Percentiles rank a stretch among this genome's conserved stretches.
phyloP scores from a whole-genome alignment of 2,888 invertebrate species.

The Acrobasis suavella region DNA sequence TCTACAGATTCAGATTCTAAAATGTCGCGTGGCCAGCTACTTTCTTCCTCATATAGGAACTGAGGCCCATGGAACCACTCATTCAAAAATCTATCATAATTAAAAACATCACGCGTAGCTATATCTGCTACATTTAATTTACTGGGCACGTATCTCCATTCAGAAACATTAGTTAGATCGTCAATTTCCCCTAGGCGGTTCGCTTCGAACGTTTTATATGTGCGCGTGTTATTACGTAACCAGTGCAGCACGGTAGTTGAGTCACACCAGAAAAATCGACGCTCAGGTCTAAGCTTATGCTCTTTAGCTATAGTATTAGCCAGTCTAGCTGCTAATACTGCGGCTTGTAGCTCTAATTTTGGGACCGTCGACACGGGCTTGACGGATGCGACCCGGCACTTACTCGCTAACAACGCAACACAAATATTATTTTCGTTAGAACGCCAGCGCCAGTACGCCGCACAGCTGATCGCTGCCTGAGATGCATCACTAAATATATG shows the following conservation, averaged over 20 bases:
- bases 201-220: too few species aligned
- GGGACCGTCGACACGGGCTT: slow-evolving; percentile 18
- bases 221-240: too few species aligned
- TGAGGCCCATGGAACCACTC: background rate
- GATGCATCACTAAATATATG: slow-evolving; percentile 30
- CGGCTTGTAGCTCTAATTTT: slow-evolving; percentile 27
- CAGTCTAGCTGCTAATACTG: slow-evolving; percentile 15
- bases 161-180: too few species aligned
- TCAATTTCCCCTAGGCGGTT: too few species aligned
- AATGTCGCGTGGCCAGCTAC: background rate
- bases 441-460: slow-evolving; percentile 28
- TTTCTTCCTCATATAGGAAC: background rate
- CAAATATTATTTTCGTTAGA: background rate
- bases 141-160: slow-evolving; percentile 4
- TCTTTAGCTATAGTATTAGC: slow-evolving; percentile 21
- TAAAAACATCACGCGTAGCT: slow-evolving; percentile 8
- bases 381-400: slow-evolving; percentile 5
- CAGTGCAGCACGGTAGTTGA: slow-evolving; percentile 18
- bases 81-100: background rate
- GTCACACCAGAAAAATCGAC: slow-evolving; percentile 26
- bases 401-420: slow-evolving; percentile 14
- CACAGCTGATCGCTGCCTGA: slow-evolving; percentile 25
- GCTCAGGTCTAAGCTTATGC: slow-evolving; percentile 13
- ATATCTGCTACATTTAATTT: slow-evolving; percentile 18
- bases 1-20: background rate